Base-by-base conservation (phyloP, 2,113 vertebrate genomes). In the Aegithalos caudatus region DNA sequence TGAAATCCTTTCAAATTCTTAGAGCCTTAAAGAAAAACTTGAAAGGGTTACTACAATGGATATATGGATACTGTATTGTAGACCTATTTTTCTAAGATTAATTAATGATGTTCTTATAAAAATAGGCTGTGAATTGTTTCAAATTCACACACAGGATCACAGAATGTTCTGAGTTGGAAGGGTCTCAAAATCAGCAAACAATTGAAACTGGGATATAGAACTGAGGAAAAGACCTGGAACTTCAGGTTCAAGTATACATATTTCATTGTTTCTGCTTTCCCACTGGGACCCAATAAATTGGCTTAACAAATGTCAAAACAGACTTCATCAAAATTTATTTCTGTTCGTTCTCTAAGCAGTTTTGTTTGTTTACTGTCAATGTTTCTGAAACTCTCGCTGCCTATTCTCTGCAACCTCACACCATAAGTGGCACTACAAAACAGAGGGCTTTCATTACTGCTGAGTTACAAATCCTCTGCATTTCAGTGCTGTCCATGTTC, bases 181-280 rank as follows among this genome's bases (percentile, higher is more conserved):
- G 11, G 6, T 31, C 54, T 38, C 17, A 54, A 40, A 61, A 22
- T 31, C 4, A 10, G 29, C 6, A 85, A 71, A 70, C 56, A 89
- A 40, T 66, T 92, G 51, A 62, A 90, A 58, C 11, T 76, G 38
- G 33, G 12, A 27, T 51, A 5, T 60, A 5, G 6, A 44, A 35
- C 11, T 57, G 31, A 69, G 23, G 8, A 19, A 42, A 80, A n/a
- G 38, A 14, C 25, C 31, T 86, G 45, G 28, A 73, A 40, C 9
- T 53, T 57, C 7, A 40, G 31, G 6, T 69, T 72, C 7, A 31
- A 51, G 9, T 42, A 35, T 22, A 24, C 0, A 0, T 64, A 33
- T 56, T 72, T 83, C 17, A 71, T 69, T 48, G 9, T 66, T 88
- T 81, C 14, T 57, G 2, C 12, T 80, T 77, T 86, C 6, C 24